phyloP scores from a whole-genome alignment of 2,113 vertebrate genomes.

The Gymnorhina tibicen region DNA sequence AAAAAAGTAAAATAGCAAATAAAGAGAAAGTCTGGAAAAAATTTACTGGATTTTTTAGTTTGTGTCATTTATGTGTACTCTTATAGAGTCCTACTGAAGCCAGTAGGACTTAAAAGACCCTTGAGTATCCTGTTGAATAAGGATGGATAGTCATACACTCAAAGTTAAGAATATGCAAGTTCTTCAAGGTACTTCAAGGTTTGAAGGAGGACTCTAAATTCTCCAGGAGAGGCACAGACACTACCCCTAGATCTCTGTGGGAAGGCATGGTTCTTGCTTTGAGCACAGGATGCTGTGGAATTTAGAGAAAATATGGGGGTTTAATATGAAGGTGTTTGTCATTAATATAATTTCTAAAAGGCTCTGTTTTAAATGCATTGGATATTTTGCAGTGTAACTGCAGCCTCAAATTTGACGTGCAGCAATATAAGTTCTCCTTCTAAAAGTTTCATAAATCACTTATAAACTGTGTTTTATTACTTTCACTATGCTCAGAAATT shows the following conservation, averaged over 20 bases:
- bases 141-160: background rate
- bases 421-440: background rate
- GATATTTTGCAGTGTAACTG: background rate
- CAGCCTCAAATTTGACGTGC: rapidly evolving
- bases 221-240: background rate
- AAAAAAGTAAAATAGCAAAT: background rate
- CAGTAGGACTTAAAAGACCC: background rate
- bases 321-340: background rate
- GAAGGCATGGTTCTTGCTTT: background rate
- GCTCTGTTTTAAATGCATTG: background rate
- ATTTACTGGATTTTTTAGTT: background rate
- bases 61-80: background rate
- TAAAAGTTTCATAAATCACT: background rate
- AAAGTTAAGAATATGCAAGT: background rate
- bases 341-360: background rate
- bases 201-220: background rate
- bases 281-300: background rate
- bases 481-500: background rate
- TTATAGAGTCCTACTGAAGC: background rate
- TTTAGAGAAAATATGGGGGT: background rate
- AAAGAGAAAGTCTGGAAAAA: background rate
- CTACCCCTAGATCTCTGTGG: background rate
- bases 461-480: background rate
- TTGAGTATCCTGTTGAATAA: background rate
- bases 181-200: background rate